Evolutionary conservation across 2,888 invertebrate genomes (phyloP), one percentile per base, ranked within the genome.

Genomic region (Dynastes tityus): DNA sequence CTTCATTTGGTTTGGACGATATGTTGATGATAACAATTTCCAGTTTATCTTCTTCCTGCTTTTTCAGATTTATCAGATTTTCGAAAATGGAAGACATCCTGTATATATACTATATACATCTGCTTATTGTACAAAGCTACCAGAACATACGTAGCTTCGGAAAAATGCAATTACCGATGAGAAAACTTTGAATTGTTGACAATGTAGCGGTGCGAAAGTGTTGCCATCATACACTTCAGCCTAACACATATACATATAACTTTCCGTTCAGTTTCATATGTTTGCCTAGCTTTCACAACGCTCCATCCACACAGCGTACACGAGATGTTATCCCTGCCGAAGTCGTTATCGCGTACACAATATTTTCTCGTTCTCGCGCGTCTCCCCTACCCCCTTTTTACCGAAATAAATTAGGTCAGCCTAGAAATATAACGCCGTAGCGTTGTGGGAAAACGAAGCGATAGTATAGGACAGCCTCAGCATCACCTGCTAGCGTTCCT

Each of bases 381-480:
- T 22, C 1, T 22, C 29, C 9, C 11, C 61, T 29, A 2, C 32
- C 32, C 32, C 22, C 27, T 61, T 61, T 29, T 3, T 2, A 13
- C 11, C 27, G 61, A 61, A 61, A 61, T 29, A 61, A 61, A 61
- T 61, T 61, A 27, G 61, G 61, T 61, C 61, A 61, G 27, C 61
- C 27, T 61, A 61, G 29, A 27, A 11, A 61, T n/a, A 61, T 1
- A 53, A 8, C 11, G 45, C 45, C 45, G 32, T 2, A 45, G 9
- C 11, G 45, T 2, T 11, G 2, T 8, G 11, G 45, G 2, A 45
- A 8, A 45, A 8, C 45, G 11, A 45, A 45, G 8, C 11, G 0
- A 45, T 2, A 8, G 45, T 45, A 11, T 45, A 11, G 11, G 45
- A 45, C 45, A 11, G 8, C 8, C 8, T 45, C 45, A 45, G 11